Conservation (phyloP, 2,888 invertebrate genomes). For the Syrista parreyssii region DNA sequence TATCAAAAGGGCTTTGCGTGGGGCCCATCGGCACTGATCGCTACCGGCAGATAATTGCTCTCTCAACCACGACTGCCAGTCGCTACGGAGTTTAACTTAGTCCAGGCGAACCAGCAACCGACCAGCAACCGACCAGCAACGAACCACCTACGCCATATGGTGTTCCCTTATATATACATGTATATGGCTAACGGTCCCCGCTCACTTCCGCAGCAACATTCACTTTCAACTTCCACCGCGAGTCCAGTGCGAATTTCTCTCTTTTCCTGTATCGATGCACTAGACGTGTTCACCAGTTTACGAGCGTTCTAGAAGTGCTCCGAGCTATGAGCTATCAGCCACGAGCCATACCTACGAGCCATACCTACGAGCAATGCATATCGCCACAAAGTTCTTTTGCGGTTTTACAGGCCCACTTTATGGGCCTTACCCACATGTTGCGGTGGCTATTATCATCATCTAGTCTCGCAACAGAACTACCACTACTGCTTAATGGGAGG, state of each 20-base stretch:
- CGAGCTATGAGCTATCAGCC: neutral
- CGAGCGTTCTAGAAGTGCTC: neutral
- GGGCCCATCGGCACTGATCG: conserved; percentile 18
- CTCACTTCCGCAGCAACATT: conserved; percentile 3
- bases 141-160: conserved; percentile 41
- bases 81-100: neutral
- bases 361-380: neutral
- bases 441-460: conserved; percentile 41
- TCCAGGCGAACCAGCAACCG: neutral
- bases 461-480: conserved; percentile 27
- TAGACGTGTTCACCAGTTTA: neutral
- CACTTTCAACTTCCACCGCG: conserved; percentile 7
- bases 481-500: neutral
- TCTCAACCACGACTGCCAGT: neutral
- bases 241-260: neutral
- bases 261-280: neutral
- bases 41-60: neutral
- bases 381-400: conserved; percentile 21
- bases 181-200: conserved; percentile 24
- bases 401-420: conserved; percentile 42
- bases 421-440: conserved; percentile 31
- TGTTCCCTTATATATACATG: neutral
- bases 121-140: neutral
- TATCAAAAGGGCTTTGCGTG: conserved; percentile 24
- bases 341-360: neutral